Conservation (phyloP, 2,888 invertebrate genomes). For the Pollenia labialis region DNA sequence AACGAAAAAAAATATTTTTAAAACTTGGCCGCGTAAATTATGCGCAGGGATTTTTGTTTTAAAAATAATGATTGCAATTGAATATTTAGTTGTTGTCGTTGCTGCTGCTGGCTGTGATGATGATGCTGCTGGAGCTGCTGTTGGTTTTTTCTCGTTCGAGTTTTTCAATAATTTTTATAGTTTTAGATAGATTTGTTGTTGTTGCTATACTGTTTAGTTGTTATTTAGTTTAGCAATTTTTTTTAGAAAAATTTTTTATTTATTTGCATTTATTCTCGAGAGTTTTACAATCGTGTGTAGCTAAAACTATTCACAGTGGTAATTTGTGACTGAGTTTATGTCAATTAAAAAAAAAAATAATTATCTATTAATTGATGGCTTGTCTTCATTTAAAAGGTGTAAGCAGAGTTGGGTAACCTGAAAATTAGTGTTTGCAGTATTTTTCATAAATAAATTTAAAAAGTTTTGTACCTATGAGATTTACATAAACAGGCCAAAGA, state of each 20-base stretch:
- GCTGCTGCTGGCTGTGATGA: slow-evolving; percentile 33
- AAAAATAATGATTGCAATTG: slow-evolving; percentile 68
- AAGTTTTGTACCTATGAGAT: too few species aligned
- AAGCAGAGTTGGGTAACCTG: neutral
- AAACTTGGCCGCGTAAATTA: slow-evolving; percentile 71
- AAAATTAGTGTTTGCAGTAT: too few species aligned
- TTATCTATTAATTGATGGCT: slow-evolving; percentile 42
- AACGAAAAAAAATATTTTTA: slow-evolving; percentile 22
- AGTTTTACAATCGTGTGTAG: slow-evolving; percentile 19
- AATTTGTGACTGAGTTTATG: slow-evolving; percentile 55
- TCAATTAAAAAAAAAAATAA: slow-evolving; percentile 19
- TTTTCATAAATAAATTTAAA: too few species aligned
- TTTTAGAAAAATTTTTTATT: slow-evolving; percentile 15
- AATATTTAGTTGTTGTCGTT: slow-evolving; percentile 19
- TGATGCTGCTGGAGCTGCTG: neutral
- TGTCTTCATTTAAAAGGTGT: slow-evolving; percentile 14
- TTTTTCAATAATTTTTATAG: slow-evolving; percentile 43
- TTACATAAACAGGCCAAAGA: too few species aligned
- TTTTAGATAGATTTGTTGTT: slow-evolving; percentile 37
- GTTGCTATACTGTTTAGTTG: slow-evolving; percentile 34
- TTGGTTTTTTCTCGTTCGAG: slow-evolving; percentile 15
- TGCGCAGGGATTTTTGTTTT: slow-evolving; percentile 66
- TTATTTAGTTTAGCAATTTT: slow-evolving; percentile 26
- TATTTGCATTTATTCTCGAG: slow-evolving; percentile 34
- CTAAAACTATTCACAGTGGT: neutral